phyloP scores from a whole-genome alignment of 92 coral and sea anemone species.

The Epizoanthus fatuus region DNA sequence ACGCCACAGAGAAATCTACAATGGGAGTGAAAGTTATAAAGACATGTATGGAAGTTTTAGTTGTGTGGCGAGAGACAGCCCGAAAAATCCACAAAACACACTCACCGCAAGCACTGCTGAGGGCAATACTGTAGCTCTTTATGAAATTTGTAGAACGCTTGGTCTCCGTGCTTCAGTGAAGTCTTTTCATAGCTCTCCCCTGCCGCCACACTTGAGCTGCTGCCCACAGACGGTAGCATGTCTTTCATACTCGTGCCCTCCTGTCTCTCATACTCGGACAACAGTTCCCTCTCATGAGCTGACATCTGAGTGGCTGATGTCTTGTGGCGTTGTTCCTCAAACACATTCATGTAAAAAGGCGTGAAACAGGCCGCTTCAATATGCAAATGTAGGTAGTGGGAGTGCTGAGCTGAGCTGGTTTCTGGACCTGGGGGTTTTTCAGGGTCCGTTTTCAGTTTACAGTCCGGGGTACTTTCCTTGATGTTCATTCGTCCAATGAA shows the following conservation, averaged over 20 bases:
- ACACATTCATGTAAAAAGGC: slow-evolving; percentile 82
- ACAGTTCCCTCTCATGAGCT: slow-evolving; percentile 78
- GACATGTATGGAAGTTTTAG: too few relatives aligned
- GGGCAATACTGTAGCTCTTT: slow-evolving; percentile 81
- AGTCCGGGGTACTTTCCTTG: not conserved
- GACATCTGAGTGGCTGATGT: slow-evolving; percentile 39
- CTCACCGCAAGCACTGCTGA: slow-evolving; percentile 90
- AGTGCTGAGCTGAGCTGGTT: not conserved
- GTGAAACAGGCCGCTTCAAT: slow-evolving; percentile 37
- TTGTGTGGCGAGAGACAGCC: too few relatives aligned
- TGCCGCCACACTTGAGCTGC: slow-evolving; percentile 18
- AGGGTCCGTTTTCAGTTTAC: not conserved
- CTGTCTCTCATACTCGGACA: slow-evolving; percentile 69
- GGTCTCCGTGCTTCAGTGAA: slow-evolving; percentile 84
- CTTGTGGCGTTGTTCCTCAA: slow-evolving; percentile 52
- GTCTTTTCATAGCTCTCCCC: slow-evolving; percentile 84
- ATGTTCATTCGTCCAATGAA: slow-evolving; percentile 70
- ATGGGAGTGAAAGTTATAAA: too few relatives aligned
- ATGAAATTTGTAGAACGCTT: slow-evolving; percentile 85
- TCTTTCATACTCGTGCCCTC: slow-evolving; percentile 74
- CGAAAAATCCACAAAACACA: not conserved
- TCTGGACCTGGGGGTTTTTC: not conserved
- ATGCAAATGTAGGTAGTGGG: not conserved
- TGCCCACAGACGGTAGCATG: slow-evolving; percentile 18
- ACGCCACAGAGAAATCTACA: too few relatives aligned